phyloP scores from a whole-genome alignment of 2,113 vertebrate species.

The Ceyx margarethae region DNA sequence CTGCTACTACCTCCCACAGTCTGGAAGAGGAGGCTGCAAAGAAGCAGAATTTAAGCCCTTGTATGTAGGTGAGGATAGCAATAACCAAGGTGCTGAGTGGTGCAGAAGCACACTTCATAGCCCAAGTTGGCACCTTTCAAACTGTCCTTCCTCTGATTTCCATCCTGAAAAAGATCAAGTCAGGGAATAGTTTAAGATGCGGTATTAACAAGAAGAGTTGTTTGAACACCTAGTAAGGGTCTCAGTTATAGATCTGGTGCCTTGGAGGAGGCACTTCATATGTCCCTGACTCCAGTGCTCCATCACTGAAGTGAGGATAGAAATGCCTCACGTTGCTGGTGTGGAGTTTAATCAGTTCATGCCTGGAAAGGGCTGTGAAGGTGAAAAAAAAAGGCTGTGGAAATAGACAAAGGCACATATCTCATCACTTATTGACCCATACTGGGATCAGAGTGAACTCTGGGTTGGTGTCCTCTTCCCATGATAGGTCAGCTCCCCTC shows the following conservation, averaged over 20 bases:
- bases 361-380: not conserved
- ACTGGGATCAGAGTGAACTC: constrained; percentile 6
- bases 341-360: not conserved
- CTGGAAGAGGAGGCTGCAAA: not conserved
- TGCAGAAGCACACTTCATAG: not conserved
- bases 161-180: not conserved
- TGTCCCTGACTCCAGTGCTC: not conserved
- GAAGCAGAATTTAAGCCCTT: not conserved
- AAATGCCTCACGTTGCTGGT: not conserved
- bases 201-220: not conserved
- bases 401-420: not conserved
- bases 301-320: not conserved
- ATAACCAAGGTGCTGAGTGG: not conserved
- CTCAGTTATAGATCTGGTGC: not conserved
- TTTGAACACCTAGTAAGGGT: not conserved
- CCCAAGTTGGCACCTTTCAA: not conserved
- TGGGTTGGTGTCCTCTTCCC: not conserved
- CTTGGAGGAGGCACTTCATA: not conserved
- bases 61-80: not conserved
- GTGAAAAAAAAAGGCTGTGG: constrained; percentile 11
- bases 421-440: not conserved
- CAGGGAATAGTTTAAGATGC: not conserved
- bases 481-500: not conserved
- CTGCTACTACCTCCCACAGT: not conserved
- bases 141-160: not conserved